Conservation (phyloP, 2,888 invertebrate genomes). For the Ethmia dodecea region DNA sequence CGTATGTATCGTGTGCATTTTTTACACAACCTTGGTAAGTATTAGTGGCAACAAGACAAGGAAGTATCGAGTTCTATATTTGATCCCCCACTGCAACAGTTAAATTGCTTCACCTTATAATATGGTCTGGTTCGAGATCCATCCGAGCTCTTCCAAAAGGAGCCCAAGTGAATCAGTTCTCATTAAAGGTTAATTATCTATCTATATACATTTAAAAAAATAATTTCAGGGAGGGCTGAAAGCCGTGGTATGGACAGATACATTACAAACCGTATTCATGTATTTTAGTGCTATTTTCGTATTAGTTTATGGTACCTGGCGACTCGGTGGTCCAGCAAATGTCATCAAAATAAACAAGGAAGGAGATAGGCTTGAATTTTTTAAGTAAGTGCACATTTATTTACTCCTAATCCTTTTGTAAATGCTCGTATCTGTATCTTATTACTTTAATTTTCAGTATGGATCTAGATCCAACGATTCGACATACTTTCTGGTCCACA, state of each 20-base stretch:
- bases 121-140: not conserved
- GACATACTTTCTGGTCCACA: slow-evolving; percentile 90
- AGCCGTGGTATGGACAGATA: slow-evolving; percentile 90
- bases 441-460: slow-evolving; percentile 71
- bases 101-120: slow-evolving; percentile 24
- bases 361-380: slow-evolving; percentile 83
- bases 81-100: slow-evolving; percentile 24
- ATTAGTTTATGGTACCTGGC: slow-evolving; percentile 80
- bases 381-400: slow-evolving; percentile 76
- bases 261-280: slow-evolving; percentile 85
- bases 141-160: slow-evolving; percentile 20
- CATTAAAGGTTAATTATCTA: no score
- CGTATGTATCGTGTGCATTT: slow-evolving; percentile 92
- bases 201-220: not conserved
- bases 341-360: slow-evolving; percentile 79
- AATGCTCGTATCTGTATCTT: slow-evolving; percentile 1
- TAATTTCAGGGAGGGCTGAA: slow-evolving; percentile 83
- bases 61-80: slow-evolving; percentile 27
- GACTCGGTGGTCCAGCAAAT: slow-evolving; percentile 80
- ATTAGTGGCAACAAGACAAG: slow-evolving; percentile 4
- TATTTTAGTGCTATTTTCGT: slow-evolving; percentile 83
- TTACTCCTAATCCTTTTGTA: not conserved
- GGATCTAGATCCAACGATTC: slow-evolving; percentile 84
- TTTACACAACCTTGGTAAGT: slow-evolving; percentile 93
- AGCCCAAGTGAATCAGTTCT: slow-evolving; percentile 31